Evolutionary conservation across 2,797 vertebrate genomes (phyloP).

Genomic region (Neosilurus hyrtlii): DNA sequence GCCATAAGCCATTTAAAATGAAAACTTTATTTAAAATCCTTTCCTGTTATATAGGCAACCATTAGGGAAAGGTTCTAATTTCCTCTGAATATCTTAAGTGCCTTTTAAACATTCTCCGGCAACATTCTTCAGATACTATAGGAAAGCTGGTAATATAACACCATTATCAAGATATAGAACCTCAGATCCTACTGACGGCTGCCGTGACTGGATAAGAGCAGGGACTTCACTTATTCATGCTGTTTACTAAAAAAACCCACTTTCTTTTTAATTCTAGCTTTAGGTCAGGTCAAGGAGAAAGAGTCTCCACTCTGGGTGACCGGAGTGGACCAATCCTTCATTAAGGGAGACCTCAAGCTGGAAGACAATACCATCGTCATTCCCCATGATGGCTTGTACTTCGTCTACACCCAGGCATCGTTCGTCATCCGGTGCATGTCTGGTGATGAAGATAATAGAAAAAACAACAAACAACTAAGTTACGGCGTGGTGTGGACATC

Average conservation of each 20-base stretch:
- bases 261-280: slow-evolving; percentile 5
- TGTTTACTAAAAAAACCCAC: slow-evolving; percentile 3
- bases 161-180: background rate
- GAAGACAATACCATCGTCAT: slow-evolving; percentile 65
- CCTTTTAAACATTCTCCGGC: background rate
- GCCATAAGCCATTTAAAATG: background rate
- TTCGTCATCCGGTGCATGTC: slow-evolving; percentile 60
- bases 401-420: slow-evolving; percentile 75
- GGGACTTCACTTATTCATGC: background rate
- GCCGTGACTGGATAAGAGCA: background rate
- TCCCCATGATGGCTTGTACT: slow-evolving; percentile 68
- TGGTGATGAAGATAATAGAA: fast-evolving
- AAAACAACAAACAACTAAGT: slow-evolving; percentile 54
- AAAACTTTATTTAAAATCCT: background rate
- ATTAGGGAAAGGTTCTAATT: background rate
- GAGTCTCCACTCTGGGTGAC: slow-evolving; percentile 60
- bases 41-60: background rate
- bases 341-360: slow-evolving; percentile 62
- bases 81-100: background rate
- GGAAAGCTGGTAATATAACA: background rate
- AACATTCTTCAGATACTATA: background rate
- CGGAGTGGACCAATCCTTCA: slow-evolving; percentile 60
- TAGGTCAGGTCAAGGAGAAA: slow-evolving; percentile 39
- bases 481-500: slow-evolving; percentile 64
- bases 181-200: background rate